These are phyloP conservation scores for Ochropacha duplaris DNA, from an alignment of 2,888 invertebrate species.

Conservation along the genomic window DNA sequence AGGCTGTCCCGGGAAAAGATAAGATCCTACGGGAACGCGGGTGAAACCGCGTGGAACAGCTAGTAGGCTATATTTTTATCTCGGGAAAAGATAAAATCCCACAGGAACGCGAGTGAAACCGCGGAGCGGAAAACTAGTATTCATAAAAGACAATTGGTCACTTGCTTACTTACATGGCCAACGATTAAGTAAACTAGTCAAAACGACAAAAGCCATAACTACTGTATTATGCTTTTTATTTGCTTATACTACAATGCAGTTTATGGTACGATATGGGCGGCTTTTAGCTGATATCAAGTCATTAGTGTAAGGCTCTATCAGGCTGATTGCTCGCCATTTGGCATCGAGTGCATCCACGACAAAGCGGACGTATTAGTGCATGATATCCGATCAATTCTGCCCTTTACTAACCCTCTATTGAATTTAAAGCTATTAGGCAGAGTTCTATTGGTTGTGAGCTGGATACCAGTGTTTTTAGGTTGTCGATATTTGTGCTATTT, in stretches of 20 bases:
- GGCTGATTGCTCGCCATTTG: slow-evolving; percentile 53
- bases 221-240: no score
- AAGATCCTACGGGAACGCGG: no score
- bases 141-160: no score
- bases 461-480: background rate
- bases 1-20: no score
- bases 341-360: slow-evolving; percentile 42
- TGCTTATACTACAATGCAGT: background rate
- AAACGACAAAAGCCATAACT: no score
- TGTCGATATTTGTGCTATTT: background rate
- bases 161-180: no score
- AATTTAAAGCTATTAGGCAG: slow-evolving; percentile 13
- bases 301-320: slow-evolving; percentile 45
- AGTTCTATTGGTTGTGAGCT: background rate
- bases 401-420: slow-evolving; percentile 24
- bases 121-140: no score
- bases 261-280: slow-evolving; percentile 8
- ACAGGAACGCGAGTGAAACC: no score
- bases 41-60: no score
- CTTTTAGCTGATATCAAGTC: slow-evolving; percentile 32
- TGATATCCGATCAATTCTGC: slow-evolving; percentile 42
- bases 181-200: no score
- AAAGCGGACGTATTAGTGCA: slow-evolving; percentile 59
- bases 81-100: no score
- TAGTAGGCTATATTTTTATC: no score